Evolutionary conservation across 2,797 vertebrate genomes (phyloP).

Genomic region (Mormyrus hasselquistii): DNA sequence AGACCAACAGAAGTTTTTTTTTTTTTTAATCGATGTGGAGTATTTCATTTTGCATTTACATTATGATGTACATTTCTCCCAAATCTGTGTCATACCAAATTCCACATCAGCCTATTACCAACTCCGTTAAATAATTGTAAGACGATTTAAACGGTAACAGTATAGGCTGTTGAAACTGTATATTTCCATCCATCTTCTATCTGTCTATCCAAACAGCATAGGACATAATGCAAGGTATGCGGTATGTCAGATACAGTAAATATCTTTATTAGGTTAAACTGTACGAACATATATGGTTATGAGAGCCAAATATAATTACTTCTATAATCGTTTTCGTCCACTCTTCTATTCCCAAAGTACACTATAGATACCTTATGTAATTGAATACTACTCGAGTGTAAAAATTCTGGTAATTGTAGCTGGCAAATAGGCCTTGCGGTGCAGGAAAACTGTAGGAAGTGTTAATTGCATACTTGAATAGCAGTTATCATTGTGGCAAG

Average conservation of each 20-base stretch:
- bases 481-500: background rate
- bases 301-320: background rate
- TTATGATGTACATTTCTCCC: background rate
- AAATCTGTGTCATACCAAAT: background rate
- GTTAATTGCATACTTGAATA: background rate
- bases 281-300: background rate
- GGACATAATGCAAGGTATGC: background rate
- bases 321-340: background rate
- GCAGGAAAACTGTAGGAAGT: background rate
- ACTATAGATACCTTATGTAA: background rate
- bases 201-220: background rate
- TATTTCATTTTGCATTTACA: background rate
- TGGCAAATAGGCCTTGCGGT: background rate
- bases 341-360: background rate
- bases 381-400: background rate
- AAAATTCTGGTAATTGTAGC: background rate
- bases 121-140: background rate
- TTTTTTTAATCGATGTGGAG: background rate
- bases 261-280: background rate
- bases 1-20: background rate
- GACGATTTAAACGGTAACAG: background rate
- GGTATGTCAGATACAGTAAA: background rate
- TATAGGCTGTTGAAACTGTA: background rate
- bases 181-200: background rate
- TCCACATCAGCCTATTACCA: background rate